These are phyloP conservation scores for Grammomys surdaster DNA, from an alignment of 2,113 vertebrate genomes.

Conservation along the genomic window DNA sequence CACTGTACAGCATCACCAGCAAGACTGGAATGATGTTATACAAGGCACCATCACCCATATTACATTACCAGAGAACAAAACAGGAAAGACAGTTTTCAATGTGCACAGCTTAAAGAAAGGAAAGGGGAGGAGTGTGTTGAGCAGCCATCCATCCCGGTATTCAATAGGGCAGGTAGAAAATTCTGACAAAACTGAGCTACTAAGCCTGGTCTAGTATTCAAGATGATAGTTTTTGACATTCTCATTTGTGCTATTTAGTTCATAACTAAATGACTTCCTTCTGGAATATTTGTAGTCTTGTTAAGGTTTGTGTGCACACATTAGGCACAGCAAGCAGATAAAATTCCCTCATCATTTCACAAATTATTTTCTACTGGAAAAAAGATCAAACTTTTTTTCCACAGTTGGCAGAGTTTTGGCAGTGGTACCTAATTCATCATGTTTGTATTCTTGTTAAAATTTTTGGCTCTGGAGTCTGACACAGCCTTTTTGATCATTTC, in stretches of 20 bases:
- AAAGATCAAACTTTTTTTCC: constrained; percentile 84
- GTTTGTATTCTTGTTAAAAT: too few species aligned
- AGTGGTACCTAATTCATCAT: too few species aligned
- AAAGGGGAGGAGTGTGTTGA: constrained; percentile 85
- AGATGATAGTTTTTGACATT: constrained; percentile 87
- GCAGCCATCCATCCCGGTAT: constrained; percentile 88
- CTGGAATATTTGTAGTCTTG: constrained; percentile 87
- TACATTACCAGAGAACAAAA: constrained; percentile 92
- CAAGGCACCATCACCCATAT: constrained; percentile 98
- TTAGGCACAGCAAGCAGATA: constrained; percentile 92
- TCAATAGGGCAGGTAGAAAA: constrained; percentile 88
- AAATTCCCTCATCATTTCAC: constrained; percentile 89
- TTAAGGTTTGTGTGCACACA: constrained; percentile 90
- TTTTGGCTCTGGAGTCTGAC: too few species aligned
- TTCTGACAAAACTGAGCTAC: constrained; percentile 82
- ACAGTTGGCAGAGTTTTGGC: too few species aligned
- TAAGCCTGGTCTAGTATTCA: constrained; percentile 80
- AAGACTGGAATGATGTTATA: constrained; percentile 95
- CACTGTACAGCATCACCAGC: constrained; percentile 92
- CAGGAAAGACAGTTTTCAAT: constrained; percentile 94
- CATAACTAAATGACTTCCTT: constrained; percentile 88
- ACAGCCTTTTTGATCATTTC: too few species aligned
- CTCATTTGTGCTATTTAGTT: constrained; percentile 88
- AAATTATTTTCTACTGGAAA: constrained; percentile 87
- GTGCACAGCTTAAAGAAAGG: constrained; percentile 91